phyloP scores from a whole-genome alignment of 2,797 vertebrate species.

The Cirrhinus molitorella region DNA sequence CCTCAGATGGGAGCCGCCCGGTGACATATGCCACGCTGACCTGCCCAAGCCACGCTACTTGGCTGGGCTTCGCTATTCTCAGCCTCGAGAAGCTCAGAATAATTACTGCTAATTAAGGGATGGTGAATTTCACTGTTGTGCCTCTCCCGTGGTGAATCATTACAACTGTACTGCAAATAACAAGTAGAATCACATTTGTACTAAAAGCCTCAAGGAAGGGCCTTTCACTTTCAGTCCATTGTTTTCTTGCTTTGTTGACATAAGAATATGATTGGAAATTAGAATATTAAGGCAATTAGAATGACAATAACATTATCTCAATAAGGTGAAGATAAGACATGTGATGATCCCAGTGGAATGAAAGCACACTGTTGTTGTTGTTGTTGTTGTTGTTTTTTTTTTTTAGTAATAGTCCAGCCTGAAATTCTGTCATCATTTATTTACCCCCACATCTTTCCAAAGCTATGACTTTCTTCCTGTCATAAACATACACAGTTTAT shows the following conservation, averaged over 20 bases:
- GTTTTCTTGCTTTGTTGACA: neutral
- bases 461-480: neutral
- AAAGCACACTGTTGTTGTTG: neutral
- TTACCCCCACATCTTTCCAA: neutral
- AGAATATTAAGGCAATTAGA: neutral
- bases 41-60: constrained; percentile 66
- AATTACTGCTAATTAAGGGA: constrained; percentile 32
- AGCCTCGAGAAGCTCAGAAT: constrained; percentile 69
- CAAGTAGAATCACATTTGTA: neutral
- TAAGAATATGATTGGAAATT: neutral
- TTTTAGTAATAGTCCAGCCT: neutral
- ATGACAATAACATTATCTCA: neutral
- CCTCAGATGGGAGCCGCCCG: constrained; percentile 37
- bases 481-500: neutral
- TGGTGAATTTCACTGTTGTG: constrained; percentile 17
- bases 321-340: neutral
- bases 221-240: constrained; percentile 6
- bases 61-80: constrained; percentile 63
- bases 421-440: neutral
- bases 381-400: neutral
- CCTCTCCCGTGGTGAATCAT: neutral
- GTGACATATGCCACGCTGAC: constrained; percentile 69
- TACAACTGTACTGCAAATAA: constrained; percentile 1
- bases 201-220: neutral
- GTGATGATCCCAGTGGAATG: neutral